A percentile compares a stretch with the other conserved stretches of the same genome.
Conservation (phyloP, 2,113 vertebrate genomes). For the Cheirogaleus medius region DNA sequence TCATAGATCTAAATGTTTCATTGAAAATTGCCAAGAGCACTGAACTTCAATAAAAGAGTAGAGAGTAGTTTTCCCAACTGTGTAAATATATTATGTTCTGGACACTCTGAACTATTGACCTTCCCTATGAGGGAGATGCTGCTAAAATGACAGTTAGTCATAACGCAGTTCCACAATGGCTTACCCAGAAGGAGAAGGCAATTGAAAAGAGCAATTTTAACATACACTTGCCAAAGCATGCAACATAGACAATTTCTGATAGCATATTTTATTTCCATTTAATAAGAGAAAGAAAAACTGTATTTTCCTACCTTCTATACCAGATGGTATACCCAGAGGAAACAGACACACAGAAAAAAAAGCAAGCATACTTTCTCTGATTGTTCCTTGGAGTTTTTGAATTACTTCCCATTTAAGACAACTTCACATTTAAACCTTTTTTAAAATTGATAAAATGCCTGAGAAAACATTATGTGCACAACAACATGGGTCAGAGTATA, state of each 20-base stretch:
- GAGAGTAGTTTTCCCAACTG: conserved; percentile 61
- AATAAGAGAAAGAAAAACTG: conserved; percentile 63
- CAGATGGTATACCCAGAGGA: conserved; percentile 54
- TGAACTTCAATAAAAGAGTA: conserved; percentile 71
- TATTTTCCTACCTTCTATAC: conserved; percentile 54
- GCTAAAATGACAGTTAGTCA: conserved; percentile 81
- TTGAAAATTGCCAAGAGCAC: conserved; percentile 69
- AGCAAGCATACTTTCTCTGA: conserved; percentile 17
- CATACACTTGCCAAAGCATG: conserved; percentile 66
- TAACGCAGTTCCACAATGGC: conserved; percentile 59
- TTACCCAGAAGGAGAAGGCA: conserved; percentile 70
- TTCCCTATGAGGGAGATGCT: conserved; percentile 49
- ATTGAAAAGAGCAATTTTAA: conserved; percentile 73
- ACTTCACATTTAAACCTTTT: conserved; percentile 42
- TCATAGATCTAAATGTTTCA: conserved; percentile 55
- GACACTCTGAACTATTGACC: conserved; percentile 85
- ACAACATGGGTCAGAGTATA: background rate
- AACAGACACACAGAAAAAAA: conserved; percentile 1
- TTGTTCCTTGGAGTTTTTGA: conserved; percentile 34
- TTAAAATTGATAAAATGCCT: conserved; percentile 41
- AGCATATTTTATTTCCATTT: conserved; percentile 63
- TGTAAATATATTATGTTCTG: conserved; percentile 77
- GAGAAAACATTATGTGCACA: conserved; percentile 54
- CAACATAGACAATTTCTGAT: conserved; percentile 67
- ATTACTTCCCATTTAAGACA: conserved; percentile 59